Evolutionary conservation across 2,113 vertebrate species (phyloP).

Genomic region (Geothlypis trichas): DNA sequence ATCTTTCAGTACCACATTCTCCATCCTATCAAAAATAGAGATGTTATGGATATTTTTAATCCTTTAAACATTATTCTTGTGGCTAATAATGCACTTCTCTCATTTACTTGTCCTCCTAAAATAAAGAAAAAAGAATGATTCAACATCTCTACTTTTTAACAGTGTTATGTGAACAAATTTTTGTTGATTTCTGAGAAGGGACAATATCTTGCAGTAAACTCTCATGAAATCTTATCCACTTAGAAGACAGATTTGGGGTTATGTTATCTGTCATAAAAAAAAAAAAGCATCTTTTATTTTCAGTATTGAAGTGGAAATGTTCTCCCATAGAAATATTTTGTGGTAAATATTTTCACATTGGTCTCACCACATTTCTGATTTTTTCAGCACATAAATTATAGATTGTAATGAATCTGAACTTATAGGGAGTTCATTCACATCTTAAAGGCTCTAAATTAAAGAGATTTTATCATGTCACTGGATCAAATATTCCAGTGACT

Average conservation of each 20-base stretch:
- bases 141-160: background rate
- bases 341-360: background rate
- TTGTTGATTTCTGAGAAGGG: background rate
- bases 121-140: background rate
- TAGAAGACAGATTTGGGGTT: background rate
- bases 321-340: background rate
- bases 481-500: background rate
- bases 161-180: background rate
- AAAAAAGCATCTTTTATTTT: background rate
- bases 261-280: background rate
- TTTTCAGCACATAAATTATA: background rate
- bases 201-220: background rate
- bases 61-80: slow-evolving; percentile 4
- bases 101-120: background rate
- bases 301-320: background rate
- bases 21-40: background rate
- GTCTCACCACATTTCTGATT: background rate
- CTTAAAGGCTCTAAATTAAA: background rate
- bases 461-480: background rate
- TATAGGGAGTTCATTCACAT: background rate
- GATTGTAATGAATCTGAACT: background rate
- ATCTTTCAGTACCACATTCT: background rate
- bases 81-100: background rate
- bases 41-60: background rate
- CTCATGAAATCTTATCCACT: background rate